Evolutionary conservation across 2,797 vertebrate species (phyloP), one percentile per base, ranked within the genome.

Genomic region (Podarcis lilfordi): DNA sequence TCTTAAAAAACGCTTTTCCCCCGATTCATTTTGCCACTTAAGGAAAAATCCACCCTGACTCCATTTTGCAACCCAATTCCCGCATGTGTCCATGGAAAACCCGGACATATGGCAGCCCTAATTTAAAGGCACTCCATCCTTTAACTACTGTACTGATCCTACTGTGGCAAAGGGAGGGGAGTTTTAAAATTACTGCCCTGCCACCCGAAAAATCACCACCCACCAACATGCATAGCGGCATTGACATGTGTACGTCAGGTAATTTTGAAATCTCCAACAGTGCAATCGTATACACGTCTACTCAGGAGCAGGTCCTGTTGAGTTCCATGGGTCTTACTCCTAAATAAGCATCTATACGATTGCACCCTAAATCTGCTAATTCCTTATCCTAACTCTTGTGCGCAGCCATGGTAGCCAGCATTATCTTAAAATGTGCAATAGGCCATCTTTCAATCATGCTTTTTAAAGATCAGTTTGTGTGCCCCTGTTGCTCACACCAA

Each of bases 341-440:
- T 69, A 10, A 27, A 29, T n/a, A 71, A n/a, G 5, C 13, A 29
- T 71, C 69, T n/a, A 32, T 15, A n/a, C 11, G 10, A 29, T n/a
- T 71, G 69, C n/a, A 2, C 10, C 69, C 69, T 88, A 88, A 45
- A 86, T 78, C 32, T 23, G 27, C 88, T 87, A 55, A 86, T 91
- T 64, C 37, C 87, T 35, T 91, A 71, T 92, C 71, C 32, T 89
- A 90, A 86, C 61, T 87, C 91, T 87, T 25, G 61, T 29, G 43
- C 76, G 87, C 88, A 89, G 23, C 84, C 76, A 75, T 91, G 90
- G 87, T 92, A 92, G 88, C 86, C 91, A 90, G 91, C 90, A 90
- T 85, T 90, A 91, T 95, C 89, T 91, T 91, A 94, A 92, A 55
- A 94, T 1, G 89, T 97, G 96, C 96, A 96, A 94, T 96, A 95